Conservation (phyloP, 35 echinoderm and acorn worm species). For the Lytechinus pictus region DNA sequence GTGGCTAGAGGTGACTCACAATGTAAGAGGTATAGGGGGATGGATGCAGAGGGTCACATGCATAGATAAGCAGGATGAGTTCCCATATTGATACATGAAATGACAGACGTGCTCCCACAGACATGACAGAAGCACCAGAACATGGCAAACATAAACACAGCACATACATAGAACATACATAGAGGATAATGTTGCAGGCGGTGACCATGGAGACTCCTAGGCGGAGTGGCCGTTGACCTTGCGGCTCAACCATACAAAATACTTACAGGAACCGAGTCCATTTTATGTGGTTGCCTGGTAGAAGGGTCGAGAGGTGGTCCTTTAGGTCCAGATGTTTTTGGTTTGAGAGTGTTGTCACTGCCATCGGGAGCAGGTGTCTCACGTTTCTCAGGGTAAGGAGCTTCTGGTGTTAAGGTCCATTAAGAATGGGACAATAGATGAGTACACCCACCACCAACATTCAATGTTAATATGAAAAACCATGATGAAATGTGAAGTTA, state of each 20-base stretch:
- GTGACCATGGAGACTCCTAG: neutral
- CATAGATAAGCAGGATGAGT: neutral
- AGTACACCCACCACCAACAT: neutral
- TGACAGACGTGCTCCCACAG: neutral
- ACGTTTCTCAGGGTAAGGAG: neutral
- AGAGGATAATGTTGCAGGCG: neutral
- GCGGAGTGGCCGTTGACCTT: neutral
- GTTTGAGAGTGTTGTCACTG: neutral
- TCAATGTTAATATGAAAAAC: constrained; percentile 20
- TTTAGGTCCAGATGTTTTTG: neutral
- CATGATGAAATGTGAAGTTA: constrained; percentile 19
- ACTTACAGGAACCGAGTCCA: neutral
- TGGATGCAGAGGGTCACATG: neutral
- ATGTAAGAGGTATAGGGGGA: neutral
- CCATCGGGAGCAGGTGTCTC: neutral
- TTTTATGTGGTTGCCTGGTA: neutral
- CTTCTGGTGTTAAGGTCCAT: neutral
- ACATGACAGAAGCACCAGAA: neutral
- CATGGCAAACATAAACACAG: neutral
- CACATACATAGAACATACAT: neutral
- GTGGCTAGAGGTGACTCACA: neutral
- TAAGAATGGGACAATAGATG: neutral
- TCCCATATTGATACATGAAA: neutral
- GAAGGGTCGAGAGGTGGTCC: neutral
- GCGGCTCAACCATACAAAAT: neutral